Evolutionary conservation across 2,888 invertebrate species (phyloP).

Genomic region (Salticus scenicus): DNA sequence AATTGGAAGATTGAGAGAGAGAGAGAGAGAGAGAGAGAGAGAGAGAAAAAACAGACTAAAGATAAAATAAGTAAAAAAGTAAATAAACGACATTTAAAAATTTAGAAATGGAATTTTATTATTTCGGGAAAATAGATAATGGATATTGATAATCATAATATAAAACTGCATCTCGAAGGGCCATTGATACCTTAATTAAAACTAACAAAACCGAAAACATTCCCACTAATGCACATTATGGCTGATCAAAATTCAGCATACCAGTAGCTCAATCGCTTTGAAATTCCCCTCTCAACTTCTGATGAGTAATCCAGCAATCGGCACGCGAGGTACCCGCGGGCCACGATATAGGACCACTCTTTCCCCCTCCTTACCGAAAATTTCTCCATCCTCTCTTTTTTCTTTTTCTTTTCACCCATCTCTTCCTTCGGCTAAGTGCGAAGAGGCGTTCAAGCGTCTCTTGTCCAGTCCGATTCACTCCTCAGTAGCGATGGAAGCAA

Average conservation of each 20-base stretch:
- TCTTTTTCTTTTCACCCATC: not conserved
- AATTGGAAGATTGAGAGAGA: no score
- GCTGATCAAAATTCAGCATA: not conserved
- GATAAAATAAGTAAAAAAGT: no score
- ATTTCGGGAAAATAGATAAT: no score
- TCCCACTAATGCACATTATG: no score
- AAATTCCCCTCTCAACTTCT: not conserved
- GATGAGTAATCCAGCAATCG: not conserved
- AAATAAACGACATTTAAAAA: no score
- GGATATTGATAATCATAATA: no score
- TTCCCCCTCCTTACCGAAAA: constrained; percentile 6
- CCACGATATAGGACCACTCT: not conserved
- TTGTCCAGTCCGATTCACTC: constrained; percentile 15
- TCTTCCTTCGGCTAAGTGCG: constrained; percentile 9
- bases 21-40: no score
- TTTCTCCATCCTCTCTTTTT: not conserved
- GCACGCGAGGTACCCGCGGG: not conserved
- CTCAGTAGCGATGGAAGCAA: constrained; percentile 22
- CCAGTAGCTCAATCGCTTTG: not conserved
- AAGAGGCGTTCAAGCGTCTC: constrained; percentile 34
- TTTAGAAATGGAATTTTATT: no score
- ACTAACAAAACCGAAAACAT: no score
- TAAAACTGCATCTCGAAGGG: no score
- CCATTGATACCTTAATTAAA: no score
- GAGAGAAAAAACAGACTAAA: no score